Base-by-base conservation (phyloP, 2,113 vertebrate genomes). In the Brachyhypopomus occidentalis region DNA sequence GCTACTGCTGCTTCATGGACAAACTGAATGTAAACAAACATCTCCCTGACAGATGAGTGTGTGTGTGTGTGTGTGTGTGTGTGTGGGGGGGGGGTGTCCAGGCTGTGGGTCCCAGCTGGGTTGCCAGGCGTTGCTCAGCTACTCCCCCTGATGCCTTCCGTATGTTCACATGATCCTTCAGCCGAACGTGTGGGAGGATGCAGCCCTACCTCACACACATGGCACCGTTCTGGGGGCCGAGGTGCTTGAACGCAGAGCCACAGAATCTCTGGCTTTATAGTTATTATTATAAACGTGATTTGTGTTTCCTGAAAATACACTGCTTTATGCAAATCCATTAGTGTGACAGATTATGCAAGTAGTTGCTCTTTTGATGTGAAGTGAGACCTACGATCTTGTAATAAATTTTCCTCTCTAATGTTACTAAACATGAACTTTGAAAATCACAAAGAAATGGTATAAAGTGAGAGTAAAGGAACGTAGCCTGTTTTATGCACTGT, bases 11-110 rank as follows among this genome's bases (percentile, higher is more conserved):
- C 58, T 83, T 69, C 78, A 77, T 71, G 67, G 80, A 85, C 71
- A 79, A 72, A 70, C 56, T 83, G 55, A 83, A 73, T 77, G 81
- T 80, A 85, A 85, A 85, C 80, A 85, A 83, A 85, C 84, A 83
- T 85, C 80, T 83, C 78, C 52, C 72, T 77, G 84, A 85, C 81
- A 85, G 73, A 85, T 85, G 84, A 85, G 77, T 64, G 63, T 74
- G 83, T 72, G 84, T 30, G 45, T 52, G n/a, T n/a, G n/a, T n/a
- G n/a, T n/a, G n/a, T 41, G 41, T n/a, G 41, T 4, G 41, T 2
- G 41, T 2, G 45, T 0, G 45, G 45, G 45, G 45, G 9, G 9
- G 45, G 45, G 45, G 45, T 8, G 45, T 52, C 45, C 45, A 52
- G 45, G 45, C 45, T 52, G 45, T 85, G 75, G 80, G 78, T 60